Conservation (phyloP, 2,113 vertebrate species). For the human (Homo sapiens) region DNA sequence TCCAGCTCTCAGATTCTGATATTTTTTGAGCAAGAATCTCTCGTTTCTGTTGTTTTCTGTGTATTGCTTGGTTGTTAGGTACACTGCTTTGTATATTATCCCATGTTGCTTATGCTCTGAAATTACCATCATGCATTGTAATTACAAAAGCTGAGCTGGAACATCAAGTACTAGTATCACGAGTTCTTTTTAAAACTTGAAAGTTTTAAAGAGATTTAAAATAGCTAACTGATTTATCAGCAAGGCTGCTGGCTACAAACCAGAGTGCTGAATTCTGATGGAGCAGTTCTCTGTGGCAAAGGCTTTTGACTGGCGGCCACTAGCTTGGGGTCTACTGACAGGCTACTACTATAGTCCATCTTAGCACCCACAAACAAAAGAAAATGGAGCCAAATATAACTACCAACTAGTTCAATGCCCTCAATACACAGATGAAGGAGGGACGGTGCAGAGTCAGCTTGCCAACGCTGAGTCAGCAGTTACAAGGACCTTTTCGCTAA, state of each 20-base stretch:
- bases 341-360: not conserved
- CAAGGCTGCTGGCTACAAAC: not conserved
- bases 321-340: not conserved
- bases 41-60: not conserved
- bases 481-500: not conserved
- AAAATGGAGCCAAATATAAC: not conserved
- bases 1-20: not conserved
- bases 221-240: not conserved
- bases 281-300: not conserved
- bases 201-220: slow-evolving; percentile 3
- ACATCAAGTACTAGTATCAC: slow-evolving; percentile 8
- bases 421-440: not conserved
- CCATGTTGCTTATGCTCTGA: not conserved
- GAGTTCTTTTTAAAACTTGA: slow-evolving; percentile 21
- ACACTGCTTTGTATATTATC: not conserved
- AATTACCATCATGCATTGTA: not conserved
- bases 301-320: not conserved
- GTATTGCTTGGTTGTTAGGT: not conserved
- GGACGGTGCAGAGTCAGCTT: not conserved
- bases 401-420: not conserved
- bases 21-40: not conserved
- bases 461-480: not conserved
- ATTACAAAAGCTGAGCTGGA: slow-evolving; percentile 34
- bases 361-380: not conserved
- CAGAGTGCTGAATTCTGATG: not conserved